Conservation (phyloP, 2,888 invertebrate genomes). For the Drosophila barbarae region DNA sequence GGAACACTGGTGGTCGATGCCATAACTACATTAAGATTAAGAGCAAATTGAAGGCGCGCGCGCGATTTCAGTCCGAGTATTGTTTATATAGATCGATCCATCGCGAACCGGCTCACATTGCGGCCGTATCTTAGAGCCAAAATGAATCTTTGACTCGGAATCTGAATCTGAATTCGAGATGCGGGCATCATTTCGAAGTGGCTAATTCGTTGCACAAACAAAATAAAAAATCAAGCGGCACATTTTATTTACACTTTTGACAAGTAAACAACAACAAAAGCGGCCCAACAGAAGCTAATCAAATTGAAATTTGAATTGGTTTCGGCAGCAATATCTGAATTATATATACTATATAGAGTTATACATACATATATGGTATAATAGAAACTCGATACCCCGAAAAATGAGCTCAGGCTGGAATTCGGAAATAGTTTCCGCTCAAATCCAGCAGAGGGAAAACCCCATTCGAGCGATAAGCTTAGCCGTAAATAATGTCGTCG, state of each 20-base stretch:
- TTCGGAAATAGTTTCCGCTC: conserved; percentile 15
- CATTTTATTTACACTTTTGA: conserved; percentile 26
- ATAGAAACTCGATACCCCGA: background rate
- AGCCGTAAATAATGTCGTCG: conserved; percentile 13
- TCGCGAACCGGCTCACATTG: background rate
- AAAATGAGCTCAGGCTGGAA: background rate
- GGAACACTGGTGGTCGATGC: conserved; percentile 10
- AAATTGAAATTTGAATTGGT: conserved; percentile 1
- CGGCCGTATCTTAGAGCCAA: background rate
- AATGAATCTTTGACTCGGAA: background rate
- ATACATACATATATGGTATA: no score
- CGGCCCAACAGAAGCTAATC: conserved; percentile 8
- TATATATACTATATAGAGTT: background rate
- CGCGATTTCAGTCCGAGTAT: conserved; percentile 1
- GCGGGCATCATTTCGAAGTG: conserved; percentile 2
- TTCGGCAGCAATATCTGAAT: conserved; percentile 1
- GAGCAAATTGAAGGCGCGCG: conserved; percentile 34
- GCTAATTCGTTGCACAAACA: conserved; percentile 31
- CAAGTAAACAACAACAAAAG: conserved; percentile 26
- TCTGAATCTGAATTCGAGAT: background rate
- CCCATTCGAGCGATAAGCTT: conserved; percentile 10
- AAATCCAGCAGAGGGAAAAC: conserved; percentile 13
- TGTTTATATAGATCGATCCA: conserved; percentile 21
- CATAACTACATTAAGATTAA: conserved; percentile 33
- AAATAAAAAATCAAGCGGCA: conserved; percentile 12